Evolutionary conservation across 2,113 vertebrate genomes (phyloP).

Genomic region (Coryphaenoides rupestris): DNA sequence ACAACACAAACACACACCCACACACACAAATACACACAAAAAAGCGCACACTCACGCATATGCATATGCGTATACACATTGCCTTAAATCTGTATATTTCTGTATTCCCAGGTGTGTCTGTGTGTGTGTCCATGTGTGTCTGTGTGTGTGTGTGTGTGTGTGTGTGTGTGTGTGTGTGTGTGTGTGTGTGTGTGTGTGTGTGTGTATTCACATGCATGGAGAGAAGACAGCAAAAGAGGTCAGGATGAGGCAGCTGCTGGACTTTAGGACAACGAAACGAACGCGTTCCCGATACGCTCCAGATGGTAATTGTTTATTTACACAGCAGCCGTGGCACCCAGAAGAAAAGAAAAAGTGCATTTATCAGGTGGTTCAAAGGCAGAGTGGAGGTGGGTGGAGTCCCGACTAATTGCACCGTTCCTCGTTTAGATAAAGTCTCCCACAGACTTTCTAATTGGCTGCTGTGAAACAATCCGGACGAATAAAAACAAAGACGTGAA

Average conservation of each 20-base stretch:
- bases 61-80: not conserved
- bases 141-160: not conserved
- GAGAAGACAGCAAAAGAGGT: not conserved
- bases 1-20: not conserved
- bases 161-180: slow-evolving; percentile 2
- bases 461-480: slow-evolving; percentile 5
- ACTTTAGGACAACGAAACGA: not conserved
- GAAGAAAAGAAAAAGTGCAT: slow-evolving; percentile 5
- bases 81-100: no score
- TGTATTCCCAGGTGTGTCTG: no score
- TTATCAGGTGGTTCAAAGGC: slow-evolving; percentile 45
- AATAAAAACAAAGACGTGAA: no score
- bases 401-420: slow-evolving; percentile 32
- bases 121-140: no score
- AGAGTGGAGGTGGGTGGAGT: slow-evolving; percentile 40
- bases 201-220: not conserved
- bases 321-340: slow-evolving; percentile 12
- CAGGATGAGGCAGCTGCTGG: not conserved
- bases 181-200: not conserved
- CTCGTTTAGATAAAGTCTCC: slow-evolving; percentile 21
- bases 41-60: not conserved
- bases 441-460: slow-evolving; percentile 11
- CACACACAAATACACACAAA: slow-evolving; percentile 6
- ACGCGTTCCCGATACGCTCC: slow-evolving; percentile 25
- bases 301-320: slow-evolving; percentile 52